These are phyloP conservation scores for Rhynchonycteris naso DNA, from an alignment of 2,797 vertebrate species.

Conservation along the genomic window DNA sequence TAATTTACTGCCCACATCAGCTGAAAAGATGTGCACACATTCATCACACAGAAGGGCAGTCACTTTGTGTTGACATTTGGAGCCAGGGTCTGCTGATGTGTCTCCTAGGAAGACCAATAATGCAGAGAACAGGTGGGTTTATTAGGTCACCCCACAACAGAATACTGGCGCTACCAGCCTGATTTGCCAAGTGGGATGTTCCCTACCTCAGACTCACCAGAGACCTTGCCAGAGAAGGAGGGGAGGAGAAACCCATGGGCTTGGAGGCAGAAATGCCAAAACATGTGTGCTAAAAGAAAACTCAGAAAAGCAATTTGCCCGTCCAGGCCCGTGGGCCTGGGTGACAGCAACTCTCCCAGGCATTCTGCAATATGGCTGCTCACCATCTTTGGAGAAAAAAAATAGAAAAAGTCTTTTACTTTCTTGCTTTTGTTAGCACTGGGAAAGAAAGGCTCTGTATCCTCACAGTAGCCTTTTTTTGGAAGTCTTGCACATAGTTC, in stretches of 20 bases:
- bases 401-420: background rate
- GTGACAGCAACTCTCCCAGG: background rate
- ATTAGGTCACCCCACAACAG: background rate
- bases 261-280: background rate
- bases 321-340: background rate
- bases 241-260: background rate
- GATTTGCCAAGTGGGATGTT: background rate
- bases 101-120: background rate
- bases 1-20: background rate
- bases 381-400: background rate
- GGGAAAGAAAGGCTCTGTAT: background rate
- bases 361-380: background rate
- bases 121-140: background rate
- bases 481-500: background rate
- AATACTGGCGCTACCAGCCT: accelerated
- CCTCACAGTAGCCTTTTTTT: background rate
- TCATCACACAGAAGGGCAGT: background rate
- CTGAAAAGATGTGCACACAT: background rate
- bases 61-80: background rate
- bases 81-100: background rate
- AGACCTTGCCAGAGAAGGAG: background rate
- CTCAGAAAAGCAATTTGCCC: background rate
- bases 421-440: background rate
- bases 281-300: background rate
- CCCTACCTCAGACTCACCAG: background rate